A percentile compares a stretch with the other conserved stretches of the same genome.
Conservation (phyloP, 2,797 vertebrate genomes). For the Chrysocyon brachyurus region DNA sequence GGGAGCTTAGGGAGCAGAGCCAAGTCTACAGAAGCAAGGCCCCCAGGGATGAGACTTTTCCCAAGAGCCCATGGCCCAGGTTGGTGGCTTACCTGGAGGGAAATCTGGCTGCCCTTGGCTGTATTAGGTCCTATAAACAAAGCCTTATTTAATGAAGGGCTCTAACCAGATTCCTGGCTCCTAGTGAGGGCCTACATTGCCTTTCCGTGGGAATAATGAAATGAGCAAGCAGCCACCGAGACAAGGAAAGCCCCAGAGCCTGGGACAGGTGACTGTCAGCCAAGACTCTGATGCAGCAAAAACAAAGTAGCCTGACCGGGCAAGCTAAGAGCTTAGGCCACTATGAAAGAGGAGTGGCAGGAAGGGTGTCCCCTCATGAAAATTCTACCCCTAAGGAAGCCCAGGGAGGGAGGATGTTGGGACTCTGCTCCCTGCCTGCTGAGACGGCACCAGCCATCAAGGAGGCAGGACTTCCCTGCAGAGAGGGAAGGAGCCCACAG, state of each 20-base stretch:
- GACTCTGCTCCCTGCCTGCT: not conserved
- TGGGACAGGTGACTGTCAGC: not conserved
- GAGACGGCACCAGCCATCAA: not conserved
- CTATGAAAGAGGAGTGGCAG: not conserved
- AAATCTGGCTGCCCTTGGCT: not conserved
- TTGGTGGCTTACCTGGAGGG: not conserved
- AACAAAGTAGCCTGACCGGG: not conserved
- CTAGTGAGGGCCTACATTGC: not conserved
- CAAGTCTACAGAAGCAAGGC: not conserved
- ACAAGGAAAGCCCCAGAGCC: constrained; percentile 17
- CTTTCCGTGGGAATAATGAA: not conserved
- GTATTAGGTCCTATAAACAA: not conserved
- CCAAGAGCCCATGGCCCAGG: not conserved
- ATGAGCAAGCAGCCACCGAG: not conserved
- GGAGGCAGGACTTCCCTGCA: not conserved
- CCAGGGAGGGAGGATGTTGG: not conserved
- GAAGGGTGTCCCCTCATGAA: not conserved
- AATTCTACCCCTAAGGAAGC: not conserved
- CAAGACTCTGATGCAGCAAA: constrained; percentile 3
- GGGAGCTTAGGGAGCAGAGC: not conserved
- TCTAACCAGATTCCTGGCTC: not conserved
- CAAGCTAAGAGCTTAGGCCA: not conserved
- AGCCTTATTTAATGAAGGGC: not conserved
- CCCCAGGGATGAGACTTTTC: not conserved
- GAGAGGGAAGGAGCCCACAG: not conserved